These are phyloP conservation scores for Poeciliopsis gracilis DNA, from an alignment of 2,797 vertebrate genomes.

Conservation along the genomic window DNA sequence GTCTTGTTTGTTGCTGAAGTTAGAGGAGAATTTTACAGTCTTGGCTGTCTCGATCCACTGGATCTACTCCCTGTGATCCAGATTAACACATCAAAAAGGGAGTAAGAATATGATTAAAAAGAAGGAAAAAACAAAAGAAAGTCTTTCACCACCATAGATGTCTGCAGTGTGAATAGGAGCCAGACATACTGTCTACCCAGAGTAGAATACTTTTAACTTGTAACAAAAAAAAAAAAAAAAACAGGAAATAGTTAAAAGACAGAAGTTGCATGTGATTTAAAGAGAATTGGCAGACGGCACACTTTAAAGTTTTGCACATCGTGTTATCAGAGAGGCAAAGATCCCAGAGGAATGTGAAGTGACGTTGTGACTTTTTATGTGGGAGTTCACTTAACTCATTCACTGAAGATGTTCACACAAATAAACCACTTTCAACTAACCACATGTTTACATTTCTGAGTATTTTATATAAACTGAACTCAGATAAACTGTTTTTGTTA, in stretches of 20 bases:
- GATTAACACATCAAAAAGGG: conserved; percentile 26
- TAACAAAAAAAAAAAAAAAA: not conserved
- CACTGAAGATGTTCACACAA: not conserved
- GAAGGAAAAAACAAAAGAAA: conserved; percentile 3
- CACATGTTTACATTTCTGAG: not conserved
- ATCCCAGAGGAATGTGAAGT: not conserved
- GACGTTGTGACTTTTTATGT: not conserved
- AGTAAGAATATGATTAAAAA: conserved; percentile 6
- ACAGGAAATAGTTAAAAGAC: not conserved
- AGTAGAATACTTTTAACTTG: not conserved
- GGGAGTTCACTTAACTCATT: not conserved
- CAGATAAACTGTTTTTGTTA: not conserved
- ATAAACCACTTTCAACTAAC: not conserved
- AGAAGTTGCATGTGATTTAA: not conserved
- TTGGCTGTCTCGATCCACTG: not conserved
- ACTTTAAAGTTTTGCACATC: not conserved
- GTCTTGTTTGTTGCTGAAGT: not conserved
- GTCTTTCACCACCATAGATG: not conserved
- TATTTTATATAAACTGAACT: not conserved
- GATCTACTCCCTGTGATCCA: conserved; percentile 1
- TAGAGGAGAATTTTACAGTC: conserved; percentile 1
- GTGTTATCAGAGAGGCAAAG: not conserved
- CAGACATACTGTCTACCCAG: not conserved
- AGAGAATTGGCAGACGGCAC: not conserved
- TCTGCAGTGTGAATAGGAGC: not conserved